Base-by-base conservation (phyloP, 2,797 vertebrate species). In the Leptoclinus maculatus region DNA sequence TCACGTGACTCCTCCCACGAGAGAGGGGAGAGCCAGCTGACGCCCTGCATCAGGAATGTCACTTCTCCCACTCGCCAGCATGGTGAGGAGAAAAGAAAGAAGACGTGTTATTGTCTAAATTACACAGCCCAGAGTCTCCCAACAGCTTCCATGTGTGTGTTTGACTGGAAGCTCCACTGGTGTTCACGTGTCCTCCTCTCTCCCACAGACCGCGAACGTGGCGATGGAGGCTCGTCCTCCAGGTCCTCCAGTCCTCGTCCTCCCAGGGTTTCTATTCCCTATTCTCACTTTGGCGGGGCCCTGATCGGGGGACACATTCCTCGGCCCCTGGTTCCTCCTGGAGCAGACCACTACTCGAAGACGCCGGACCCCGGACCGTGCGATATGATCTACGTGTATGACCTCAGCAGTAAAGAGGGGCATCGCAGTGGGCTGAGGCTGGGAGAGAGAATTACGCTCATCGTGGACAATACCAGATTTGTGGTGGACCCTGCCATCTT, bases 1-100 rank as follows among this genome's bases (percentile, higher is more conserved):
- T 99, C 98, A 17, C 96, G 97, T 12, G 98, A 99, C 91, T 98
- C 97, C 0, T 99, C 98, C 74, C 97, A 99, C 0, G 98, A 99
- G 90, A 95, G 97, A 89, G 94, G 92, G 23, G 98, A 99, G 85
- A 95, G 96, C 67, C 98, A 98, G 80, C 96, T 99, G 80, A 99
- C 97, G 51, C 98, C 98, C 0, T 99, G 98, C 94, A 99, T 99
- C 93, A 95, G 98, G 90, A 99, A 99, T 60, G 95, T 99, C 60
- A 97, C 97, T 9, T 99, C 98, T 38, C 98, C 98, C 65, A 99
- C 98, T 21, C 95, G 97, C n/a, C 98, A 99, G 79, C 95, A 95
- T 0, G 94, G 95, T 96, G 83, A 94, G 88, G n/a, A 63, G 36
- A 9, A 17, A 17, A 2, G 2, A 11, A 2, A 32, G 4, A 8